Evolutionary conservation across 1,140 invertebrate species (phyloP).

Genomic region (Amphibalanus amphitrite): DNA sequence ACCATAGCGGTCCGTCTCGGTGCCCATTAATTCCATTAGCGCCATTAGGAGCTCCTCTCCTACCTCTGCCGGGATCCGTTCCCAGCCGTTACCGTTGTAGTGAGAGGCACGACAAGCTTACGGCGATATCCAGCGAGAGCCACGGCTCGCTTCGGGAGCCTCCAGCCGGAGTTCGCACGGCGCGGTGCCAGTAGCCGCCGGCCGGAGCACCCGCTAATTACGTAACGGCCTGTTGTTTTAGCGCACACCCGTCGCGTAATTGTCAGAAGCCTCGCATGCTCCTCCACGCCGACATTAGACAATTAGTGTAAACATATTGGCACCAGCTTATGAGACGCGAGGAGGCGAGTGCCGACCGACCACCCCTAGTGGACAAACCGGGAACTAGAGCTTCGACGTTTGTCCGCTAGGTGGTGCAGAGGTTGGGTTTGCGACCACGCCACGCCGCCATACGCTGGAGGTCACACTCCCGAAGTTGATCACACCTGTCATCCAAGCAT

Average conservation of each 20-base stretch:
- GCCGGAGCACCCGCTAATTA: background rate
- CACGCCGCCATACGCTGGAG: too few relatives aligned
- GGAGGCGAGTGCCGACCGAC: background rate
- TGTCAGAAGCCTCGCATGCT: too few relatives aligned
- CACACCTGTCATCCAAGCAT: too few relatives aligned
- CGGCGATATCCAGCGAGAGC: too few relatives aligned
- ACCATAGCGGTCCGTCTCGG: too few relatives aligned
- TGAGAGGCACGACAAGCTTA: background rate
- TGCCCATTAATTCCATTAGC: too few relatives aligned
- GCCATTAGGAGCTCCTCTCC: too few relatives aligned
- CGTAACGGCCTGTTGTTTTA: background rate
- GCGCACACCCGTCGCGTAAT: background rate
- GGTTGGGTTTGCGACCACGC: too few relatives aligned
- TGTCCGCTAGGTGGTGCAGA: background rate
- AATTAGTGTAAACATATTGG: background rate
- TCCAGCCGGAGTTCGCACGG: background rate
- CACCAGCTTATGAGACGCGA: too few relatives aligned
- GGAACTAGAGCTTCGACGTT: background rate
- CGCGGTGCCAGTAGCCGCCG: too few relatives aligned
- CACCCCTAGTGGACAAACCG: background rate
- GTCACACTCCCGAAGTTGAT: too few relatives aligned
- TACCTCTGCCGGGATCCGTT: background rate
- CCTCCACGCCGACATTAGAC: background rate
- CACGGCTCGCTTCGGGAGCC: too few relatives aligned
- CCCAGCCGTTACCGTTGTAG: background rate